phyloP scores from a whole-genome alignment of 2,888 invertebrate genomes.

The Harpalus rubripes region DNA sequence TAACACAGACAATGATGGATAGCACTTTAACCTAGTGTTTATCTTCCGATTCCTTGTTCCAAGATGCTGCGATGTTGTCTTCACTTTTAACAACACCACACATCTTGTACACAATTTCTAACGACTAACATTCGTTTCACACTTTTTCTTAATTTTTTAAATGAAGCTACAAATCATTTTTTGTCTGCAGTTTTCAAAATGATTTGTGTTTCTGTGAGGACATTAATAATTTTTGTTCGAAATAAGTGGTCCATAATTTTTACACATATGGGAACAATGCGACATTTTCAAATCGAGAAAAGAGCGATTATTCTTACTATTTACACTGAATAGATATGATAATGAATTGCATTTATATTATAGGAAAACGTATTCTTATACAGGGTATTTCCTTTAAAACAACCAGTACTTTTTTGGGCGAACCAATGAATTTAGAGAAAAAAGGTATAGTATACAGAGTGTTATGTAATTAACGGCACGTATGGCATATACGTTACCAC shows the following conservation, averaged over 20 bases:
- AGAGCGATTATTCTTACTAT: no score
- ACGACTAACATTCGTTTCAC: slow-evolving; percentile 1
- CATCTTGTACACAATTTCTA: slow-evolving; percentile 1
- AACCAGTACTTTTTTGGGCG: no score
- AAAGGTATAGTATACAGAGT: no score
- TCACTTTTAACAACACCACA: neutral
- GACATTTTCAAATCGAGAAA: neutral
- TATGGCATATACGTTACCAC: no score
- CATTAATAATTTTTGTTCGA: neutral
- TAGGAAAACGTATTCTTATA: no score
- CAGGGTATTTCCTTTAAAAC: no score
- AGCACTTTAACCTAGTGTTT: slow-evolving; percentile 58
- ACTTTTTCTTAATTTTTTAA: slow-evolving; percentile 6
- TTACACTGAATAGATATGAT: no score
- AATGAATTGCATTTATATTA: no score
- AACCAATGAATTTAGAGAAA: no score
- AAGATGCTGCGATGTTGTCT: neutral
- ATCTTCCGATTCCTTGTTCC: slow-evolving; percentile 52
- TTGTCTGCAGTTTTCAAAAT: neutral
- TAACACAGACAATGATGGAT: slow-evolving; percentile 59
- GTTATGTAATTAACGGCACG: no score
- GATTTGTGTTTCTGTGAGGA: neutral
- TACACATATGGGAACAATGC: neutral
- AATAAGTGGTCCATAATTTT: neutral
- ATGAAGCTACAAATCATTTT: slow-evolving; percentile 3